These are phyloP conservation scores for Cryptops parisi DNA, from an alignment of 2,888 invertebrate species.

Conservation along the genomic window DNA sequence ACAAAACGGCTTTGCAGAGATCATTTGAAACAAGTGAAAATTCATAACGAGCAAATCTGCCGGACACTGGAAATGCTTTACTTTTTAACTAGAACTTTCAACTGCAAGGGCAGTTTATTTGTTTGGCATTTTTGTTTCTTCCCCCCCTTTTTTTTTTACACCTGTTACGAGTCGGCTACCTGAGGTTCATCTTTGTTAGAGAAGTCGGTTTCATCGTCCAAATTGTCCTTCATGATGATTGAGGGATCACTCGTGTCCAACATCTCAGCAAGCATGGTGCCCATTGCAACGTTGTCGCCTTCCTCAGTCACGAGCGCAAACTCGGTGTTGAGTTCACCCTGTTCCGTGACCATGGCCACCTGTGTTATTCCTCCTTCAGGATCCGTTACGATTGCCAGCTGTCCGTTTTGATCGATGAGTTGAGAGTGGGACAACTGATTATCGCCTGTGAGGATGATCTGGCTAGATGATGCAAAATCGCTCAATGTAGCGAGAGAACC, in stretches of 20 bases:
- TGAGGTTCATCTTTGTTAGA: no score
- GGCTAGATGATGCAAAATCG: constrained; percentile 10
- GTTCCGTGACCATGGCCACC: constrained; percentile 14
- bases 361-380: constrained; percentile 12
- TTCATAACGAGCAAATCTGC: no score
- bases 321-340: constrained; percentile 8
- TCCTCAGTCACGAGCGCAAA: constrained; percentile 10
- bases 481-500: constrained; percentile 14
- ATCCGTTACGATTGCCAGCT: constrained; percentile 12
- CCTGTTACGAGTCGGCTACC: no score
- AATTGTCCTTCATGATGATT: neutral
- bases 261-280: neutral
- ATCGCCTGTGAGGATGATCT: constrained; percentile 13
- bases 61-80: no score
- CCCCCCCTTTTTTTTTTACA: no score
- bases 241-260: neutral
- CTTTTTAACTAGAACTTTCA: no score
- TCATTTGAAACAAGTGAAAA: no score
- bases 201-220: no score
- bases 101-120: no score
- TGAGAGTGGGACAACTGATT: constrained; percentile 12
- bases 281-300: constrained; percentile 9
- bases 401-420: constrained; percentile 11
- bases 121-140: no score
- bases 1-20: no score